phyloP scores from a whole-genome alignment of 2,113 vertebrate species.

The Noturus placidus region DNA sequence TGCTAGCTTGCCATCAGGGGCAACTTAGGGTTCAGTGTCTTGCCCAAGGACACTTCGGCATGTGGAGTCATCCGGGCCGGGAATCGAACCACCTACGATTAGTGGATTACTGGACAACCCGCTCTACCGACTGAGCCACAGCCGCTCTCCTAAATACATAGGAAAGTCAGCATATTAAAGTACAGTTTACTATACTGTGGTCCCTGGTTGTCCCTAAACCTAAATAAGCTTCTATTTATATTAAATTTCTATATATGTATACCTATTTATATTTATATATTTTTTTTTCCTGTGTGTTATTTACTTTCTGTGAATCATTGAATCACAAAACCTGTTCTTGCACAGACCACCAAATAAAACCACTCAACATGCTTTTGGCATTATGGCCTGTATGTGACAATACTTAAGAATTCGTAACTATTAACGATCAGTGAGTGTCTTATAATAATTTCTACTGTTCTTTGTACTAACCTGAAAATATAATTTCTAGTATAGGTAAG shows the following conservation, averaged over 20 bases:
- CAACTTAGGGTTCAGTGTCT: too few species aligned
- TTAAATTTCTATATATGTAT: too few species aligned
- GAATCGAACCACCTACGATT: too few species aligned
- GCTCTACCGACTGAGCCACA: too few species aligned
- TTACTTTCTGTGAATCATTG: background rate
- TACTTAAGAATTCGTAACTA: too few species aligned
- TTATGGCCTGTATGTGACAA: background rate
- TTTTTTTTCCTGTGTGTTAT: background rate
- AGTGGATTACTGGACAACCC: too few species aligned
- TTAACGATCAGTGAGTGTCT: background rate
- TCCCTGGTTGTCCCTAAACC: background rate
- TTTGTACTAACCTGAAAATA: background rate
- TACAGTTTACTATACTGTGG: background rate
- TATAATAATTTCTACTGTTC: background rate
- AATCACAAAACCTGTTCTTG: background rate
- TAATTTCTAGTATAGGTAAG: background rate
- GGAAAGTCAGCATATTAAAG: background rate
- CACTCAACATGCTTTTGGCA: background rate
- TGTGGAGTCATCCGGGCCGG: too few species aligned
- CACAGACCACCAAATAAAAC: background rate
- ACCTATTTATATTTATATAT: background rate
- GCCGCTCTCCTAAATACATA: too few species aligned
- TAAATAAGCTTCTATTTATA: background rate
- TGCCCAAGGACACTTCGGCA: too few species aligned
- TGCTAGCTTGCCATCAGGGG: too few species aligned